A percentile compares a stretch with the other conserved stretches of the same genome.
phyloP scores from a whole-genome alignment of 1,140 invertebrate species.

The Drosophila watanabei region DNA sequence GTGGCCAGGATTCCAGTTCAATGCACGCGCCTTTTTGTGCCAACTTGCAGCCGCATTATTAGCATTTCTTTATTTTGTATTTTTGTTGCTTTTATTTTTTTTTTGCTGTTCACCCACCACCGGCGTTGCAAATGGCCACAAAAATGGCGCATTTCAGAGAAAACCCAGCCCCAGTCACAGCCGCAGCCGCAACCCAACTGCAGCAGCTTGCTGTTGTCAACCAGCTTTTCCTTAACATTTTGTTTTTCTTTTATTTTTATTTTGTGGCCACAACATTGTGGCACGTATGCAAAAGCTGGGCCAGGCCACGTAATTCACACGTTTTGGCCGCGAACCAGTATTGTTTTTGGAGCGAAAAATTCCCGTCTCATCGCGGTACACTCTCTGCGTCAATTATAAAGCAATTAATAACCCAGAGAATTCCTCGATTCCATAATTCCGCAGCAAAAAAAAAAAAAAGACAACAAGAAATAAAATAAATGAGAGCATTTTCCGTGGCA shows the following conservation, averaged over 20 bases:
- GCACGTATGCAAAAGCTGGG: conserved; percentile 77
- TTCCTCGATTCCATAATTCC: conserved; percentile 33
- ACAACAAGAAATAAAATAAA: conserved; percentile 15
- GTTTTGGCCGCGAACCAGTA: conserved; percentile 64
- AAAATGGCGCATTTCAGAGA: conserved; percentile 81
- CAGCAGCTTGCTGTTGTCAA: conserved; percentile 40
- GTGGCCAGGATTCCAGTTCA: conserved; percentile 72
- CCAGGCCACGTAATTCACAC: conserved; percentile 79
- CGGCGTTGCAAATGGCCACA: conserved; percentile 75
- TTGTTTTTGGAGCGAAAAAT: conserved; percentile 31
- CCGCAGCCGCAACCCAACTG: conserved; percentile 8
- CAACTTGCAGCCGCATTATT: conserved; percentile 75
- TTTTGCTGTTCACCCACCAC: conserved; percentile 39
- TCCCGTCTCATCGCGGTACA: conserved; percentile 28
- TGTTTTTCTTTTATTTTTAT: conserved; percentile 21
- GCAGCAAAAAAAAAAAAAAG: not conserved
- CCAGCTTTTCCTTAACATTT: conserved; percentile 46
- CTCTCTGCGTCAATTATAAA: conserved; percentile 46
- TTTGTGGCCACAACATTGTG: conserved; percentile 71
- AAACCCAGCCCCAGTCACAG: not conserved
- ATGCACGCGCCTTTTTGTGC: conserved; percentile 65
- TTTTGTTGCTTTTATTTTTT: conserved; percentile 42
- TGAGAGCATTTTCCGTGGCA: conserved; percentile 31
- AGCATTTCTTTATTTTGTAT: conserved; percentile 67
- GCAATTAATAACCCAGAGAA: conserved; percentile 53